These are phyloP conservation scores for Diorhabda elongata DNA, from an alignment of 1,140 invertebrate genomes.

Conservation along the genomic window DNA sequence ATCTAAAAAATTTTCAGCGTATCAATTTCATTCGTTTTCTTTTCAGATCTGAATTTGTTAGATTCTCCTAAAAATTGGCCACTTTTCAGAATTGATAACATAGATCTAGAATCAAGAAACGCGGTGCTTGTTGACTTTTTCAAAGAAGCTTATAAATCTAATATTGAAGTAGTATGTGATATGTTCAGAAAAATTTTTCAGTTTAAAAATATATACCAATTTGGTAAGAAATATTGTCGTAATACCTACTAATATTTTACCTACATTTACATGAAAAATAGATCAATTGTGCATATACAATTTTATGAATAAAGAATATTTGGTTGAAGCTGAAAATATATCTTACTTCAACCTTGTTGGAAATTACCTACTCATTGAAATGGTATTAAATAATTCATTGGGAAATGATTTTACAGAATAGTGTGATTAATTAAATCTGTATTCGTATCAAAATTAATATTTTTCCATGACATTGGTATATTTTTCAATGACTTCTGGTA, in stretches of 20 bases:
- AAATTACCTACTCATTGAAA: not conserved
- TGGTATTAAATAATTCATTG: no score
- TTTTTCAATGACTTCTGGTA: no score
- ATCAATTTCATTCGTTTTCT: not conserved
- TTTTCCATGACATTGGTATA: no score
- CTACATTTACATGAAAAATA: not conserved
- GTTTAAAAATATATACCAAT: no score
- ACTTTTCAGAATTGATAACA: not conserved
- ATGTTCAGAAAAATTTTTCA: not conserved
- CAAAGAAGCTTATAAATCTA: not conserved
- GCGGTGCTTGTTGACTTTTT: not conserved
- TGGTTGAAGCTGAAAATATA: not conserved
- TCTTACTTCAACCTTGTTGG: not conserved
- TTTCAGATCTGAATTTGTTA: constrained; percentile 7
- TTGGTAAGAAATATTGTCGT: not conserved
- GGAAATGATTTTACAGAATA: no score
- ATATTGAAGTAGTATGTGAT: not conserved
- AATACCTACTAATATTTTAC: not conserved
- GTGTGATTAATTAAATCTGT: no score
- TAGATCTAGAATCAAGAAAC: constrained; percentile 1
- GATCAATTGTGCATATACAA: not conserved
- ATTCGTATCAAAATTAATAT: no score
- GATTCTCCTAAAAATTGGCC: not conserved
- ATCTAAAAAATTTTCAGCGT: not conserved
- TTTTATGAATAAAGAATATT: not conserved